Base-by-base conservation (phyloP, 2,113 vertebrate genomes). In the Macquaria ambigua region DNA sequence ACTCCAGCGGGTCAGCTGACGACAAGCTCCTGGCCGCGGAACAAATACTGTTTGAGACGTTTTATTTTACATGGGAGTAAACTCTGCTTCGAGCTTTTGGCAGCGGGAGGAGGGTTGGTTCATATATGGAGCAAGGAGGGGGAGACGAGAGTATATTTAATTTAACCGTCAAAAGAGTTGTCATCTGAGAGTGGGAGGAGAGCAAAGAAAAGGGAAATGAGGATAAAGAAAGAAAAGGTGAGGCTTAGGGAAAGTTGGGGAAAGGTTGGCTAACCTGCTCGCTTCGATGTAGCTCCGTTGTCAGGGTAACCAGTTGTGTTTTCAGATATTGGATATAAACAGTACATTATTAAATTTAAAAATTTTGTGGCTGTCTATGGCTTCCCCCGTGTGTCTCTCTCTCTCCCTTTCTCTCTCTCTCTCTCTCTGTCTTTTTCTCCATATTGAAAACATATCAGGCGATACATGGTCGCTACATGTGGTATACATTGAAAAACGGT, bases 391-490 rank as follows among this genome's bases (percentile, higher is more conserved):
- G 73, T 79, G 48, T 64, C 39, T 62, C 69, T 46, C 55, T 81
- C 25, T 71, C 55, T 77, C 39, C 70, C 55, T 79, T 55, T 72
- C 76, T 61, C 55, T 64, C 39, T 62, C 69, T 46, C 55, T 81
- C 25, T 71, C 55, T 77, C 39, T 74, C 55, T 79, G 61, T 72
- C 76, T 61, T 70, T 78, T 74, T 55, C 84, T 77, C 79, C 89
- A 89, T 89, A 88, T 89, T 92, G 91, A 89, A 93, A 93, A 94
- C 83, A 83, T 91, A 92, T 93, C 87, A 93, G 86, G 78, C 86
- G 39, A 86, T 84, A 72, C 76, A 77, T 14, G 86, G 74, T 78
- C 37, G 21, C 77, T 92, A 87, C 93, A 93, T 92, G 90, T 94
- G 93, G 90, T 92, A 91, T 82, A 91, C 88, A 93, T 93, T 93